Base-by-base conservation (phyloP, 2,797 vertebrate genomes). In the Melanotaenia maccullochi region DNA sequence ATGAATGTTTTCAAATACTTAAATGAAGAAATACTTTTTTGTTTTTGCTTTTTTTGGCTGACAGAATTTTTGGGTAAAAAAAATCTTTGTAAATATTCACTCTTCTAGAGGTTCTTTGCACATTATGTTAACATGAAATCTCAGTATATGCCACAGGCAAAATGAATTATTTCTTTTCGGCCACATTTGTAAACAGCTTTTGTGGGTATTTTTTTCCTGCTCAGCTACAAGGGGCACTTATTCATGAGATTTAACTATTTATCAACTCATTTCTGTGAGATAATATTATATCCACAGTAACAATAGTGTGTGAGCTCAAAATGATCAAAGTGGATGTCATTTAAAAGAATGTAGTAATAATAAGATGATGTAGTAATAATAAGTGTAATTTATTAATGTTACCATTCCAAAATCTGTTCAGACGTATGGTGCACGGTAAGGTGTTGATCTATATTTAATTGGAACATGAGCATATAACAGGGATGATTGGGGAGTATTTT, bases 381-480 rank as follows among this genome's bases (percentile, higher is more conserved):
- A 52, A 42, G 28, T 9, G 30, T 52, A 16, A 70, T 69, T 73
- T 59, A 74, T 73, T 61, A 69, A 72, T 22, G 49, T 38, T 55
- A 44, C 5, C 18, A 35, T 68, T 66, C 6, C 5, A 40, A 18
- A 67, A 47, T 70, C 38, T 70, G 36, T 60, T 71, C 8, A 63
- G 33, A 76, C 33, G 69, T 65, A 38, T 72, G 64, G 36, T 2
- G 35, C 62, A 51, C 20, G 72, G 14, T 57, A 60, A 65, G 56
- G 25, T 76, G 70, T 68, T 70, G 63, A 71, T 76, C n/a, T 77
- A 69, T 33, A 49, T 83, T 60, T 73, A 71, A 74, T 62, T 78
- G 66, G 63, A 74, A 71, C 52, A 63, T 68, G 49, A 75, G 76
- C 65, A 44, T 49, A 36, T 63, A 59, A 71, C 63, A 14, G 30